phyloP scores from a whole-genome alignment of 2,888 invertebrate species.

The Mystacides longicornis region DNA sequence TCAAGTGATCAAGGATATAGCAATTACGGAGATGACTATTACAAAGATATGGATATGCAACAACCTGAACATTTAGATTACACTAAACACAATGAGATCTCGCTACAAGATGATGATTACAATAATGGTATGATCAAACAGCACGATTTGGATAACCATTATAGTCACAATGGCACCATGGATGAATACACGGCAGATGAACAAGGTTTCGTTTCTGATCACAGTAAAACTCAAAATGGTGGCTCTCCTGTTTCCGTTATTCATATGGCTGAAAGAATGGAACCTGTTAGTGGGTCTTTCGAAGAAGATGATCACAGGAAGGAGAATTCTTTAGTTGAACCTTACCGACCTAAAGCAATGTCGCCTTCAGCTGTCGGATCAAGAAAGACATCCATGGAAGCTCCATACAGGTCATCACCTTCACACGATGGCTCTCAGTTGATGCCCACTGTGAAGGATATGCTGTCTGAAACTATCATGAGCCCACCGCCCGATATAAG shows the following conservation, averaged over 20 bases:
- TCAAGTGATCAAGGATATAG: constrained; percentile 17
- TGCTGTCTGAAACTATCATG: constrained; percentile 16
- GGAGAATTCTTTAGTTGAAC: constrained; percentile 48
- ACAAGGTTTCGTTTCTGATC: constrained; percentile 27
- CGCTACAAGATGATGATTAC: constrained; percentile 36
- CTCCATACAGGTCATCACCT: constrained; percentile 35
- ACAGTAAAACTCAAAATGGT: constrained; percentile 33
- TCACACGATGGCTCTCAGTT: constrained; percentile 35
- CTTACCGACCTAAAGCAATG: constrained; percentile 40
- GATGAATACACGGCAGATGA: constrained; percentile 36
- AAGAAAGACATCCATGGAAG: constrained; percentile 26
- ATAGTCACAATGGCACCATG: constrained; percentile 34
- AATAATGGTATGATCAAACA: constrained; percentile 21
- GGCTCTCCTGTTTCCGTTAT: constrained; percentile 43
- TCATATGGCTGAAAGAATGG: constrained; percentile 34
- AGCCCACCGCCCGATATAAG: constrained; percentile 24
- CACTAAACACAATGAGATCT: constrained; percentile 43
- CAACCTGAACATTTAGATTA: constrained; percentile 26
- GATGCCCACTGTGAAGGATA: constrained; percentile 11
- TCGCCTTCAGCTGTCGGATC: constrained; percentile 25
- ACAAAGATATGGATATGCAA: constrained; percentile 11
- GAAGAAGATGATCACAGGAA: constrained; percentile 26
- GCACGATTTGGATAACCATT: constrained; percentile 32
- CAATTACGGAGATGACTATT: constrained; percentile 17
- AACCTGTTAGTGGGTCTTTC: constrained; percentile 28